Conservation (phyloP, 2,888 invertebrate genomes). For the Mylabris sibirica region DNA sequence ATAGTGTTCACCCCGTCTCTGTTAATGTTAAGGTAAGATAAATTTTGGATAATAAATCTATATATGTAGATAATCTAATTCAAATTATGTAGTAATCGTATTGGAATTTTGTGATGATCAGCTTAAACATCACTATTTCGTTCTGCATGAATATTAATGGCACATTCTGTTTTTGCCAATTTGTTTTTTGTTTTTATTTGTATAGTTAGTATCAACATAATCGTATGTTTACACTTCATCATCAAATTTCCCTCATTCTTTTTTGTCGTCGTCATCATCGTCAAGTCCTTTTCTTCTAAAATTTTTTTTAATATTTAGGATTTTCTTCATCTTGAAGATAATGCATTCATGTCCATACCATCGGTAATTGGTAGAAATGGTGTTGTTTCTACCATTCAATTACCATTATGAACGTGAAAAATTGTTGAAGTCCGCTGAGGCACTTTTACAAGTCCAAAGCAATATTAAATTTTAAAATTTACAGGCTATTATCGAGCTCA, state of each 20-base stretch:
- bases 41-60: too few species aligned
- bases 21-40: slow-evolving; percentile 75
- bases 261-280: not conserved
- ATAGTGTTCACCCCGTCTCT: slow-evolving; percentile 80
- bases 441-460: not conserved
- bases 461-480: not conserved
- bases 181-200: slow-evolving; percentile 20
- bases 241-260: not conserved
- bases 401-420: too few species aligned
- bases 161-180: slow-evolving; percentile 39
- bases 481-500: too few species aligned
- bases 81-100: not conserved
- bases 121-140: not conserved
- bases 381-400: too few species aligned
- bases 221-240: not conserved
- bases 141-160: slow-evolving; percentile 10
- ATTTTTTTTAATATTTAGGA: not conserved
- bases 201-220: slow-evolving; percentile 13
- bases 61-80: not conserved
- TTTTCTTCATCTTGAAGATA: not conserved
- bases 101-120: not conserved
- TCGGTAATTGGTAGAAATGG: too few species aligned
- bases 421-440: too few species aligned
- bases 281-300: not conserved
- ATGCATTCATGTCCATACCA: too few species aligned